These are phyloP conservation scores for Lytechinus variegatus DNA, from an alignment of 35 echinoderm and acorn worm species.

Conservation along the genomic window DNA sequence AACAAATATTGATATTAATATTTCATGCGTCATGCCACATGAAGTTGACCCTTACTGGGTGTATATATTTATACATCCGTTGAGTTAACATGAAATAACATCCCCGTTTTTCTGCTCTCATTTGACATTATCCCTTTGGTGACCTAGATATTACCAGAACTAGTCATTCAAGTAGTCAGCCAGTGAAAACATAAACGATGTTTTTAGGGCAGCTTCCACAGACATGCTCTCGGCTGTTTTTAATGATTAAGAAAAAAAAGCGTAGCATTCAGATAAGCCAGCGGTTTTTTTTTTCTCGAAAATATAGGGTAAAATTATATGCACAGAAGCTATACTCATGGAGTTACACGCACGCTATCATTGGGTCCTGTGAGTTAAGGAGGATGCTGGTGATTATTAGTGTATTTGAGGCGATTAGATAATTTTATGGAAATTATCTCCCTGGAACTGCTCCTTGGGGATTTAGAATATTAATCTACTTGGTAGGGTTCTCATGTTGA, in stretches of 20 bases:
- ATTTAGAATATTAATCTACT: background rate
- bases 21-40: background rate
- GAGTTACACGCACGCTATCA: background rate
- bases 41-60: background rate
- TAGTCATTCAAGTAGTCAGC: background rate
- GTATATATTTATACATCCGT: background rate
- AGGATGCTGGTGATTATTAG: background rate
- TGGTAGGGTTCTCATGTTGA: background rate
- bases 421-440: slow-evolving; percentile 20
- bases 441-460: background rate
- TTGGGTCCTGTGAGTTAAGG: background rate
- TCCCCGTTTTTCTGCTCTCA: background rate
- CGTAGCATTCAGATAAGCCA: background rate
- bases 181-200: background rate
- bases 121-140: background rate
- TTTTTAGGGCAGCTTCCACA: background rate
- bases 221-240: background rate
- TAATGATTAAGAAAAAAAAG: background rate
- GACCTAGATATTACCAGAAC: background rate
- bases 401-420: background rate
- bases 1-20: background rate
- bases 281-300: background rate
- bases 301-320: background rate
- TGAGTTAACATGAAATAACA: background rate
- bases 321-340: background rate